Conservation (phyloP, 1,140 invertebrate species). For the Drosophila varians region DNA sequence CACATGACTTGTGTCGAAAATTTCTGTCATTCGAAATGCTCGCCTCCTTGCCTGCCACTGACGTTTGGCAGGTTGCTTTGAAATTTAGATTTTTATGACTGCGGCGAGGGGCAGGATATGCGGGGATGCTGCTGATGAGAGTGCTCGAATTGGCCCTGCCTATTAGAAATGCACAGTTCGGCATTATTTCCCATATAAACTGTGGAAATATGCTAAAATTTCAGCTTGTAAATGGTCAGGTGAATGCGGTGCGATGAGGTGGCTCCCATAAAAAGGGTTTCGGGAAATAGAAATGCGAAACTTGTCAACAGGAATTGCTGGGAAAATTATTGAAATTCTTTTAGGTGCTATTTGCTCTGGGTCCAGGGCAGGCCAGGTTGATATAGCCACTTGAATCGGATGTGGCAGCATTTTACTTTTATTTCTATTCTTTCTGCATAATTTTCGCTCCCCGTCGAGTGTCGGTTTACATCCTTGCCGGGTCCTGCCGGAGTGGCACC, state of each 20-base stretch:
- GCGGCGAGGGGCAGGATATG: background rate
- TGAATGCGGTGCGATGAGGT: constrained; percentile 13
- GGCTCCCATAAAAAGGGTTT: constrained; percentile 64
- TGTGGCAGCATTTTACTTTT: constrained; percentile 74
- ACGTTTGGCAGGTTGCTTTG: constrained; percentile 64
- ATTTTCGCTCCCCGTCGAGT: constrained; percentile 43
- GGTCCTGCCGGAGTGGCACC: background rate
- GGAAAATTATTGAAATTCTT: constrained; percentile 76
- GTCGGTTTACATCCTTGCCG: constrained; percentile 31
- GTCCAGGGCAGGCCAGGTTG: constrained; percentile 42
- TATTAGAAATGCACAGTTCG: constrained; percentile 77
- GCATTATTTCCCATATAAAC: constrained; percentile 76
- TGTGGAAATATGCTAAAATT: constrained; percentile 72
- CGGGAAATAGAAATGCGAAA: constrained; percentile 75
- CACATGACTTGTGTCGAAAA: constrained; percentile 75
- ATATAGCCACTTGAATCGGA: constrained; percentile 74
- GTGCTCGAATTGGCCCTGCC: constrained; percentile 71
- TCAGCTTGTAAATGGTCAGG: constrained; percentile 32
- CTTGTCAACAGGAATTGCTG: constrained; percentile 71
- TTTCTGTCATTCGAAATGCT: constrained; percentile 73
- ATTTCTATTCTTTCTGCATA: constrained; percentile 64
- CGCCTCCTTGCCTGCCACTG: constrained; percentile 21
- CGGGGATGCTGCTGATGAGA: constrained; percentile 35
- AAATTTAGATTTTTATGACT: constrained; percentile 80
- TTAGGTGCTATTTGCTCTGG: constrained; percentile 50